Percentiles rank a stretch among this genome's conserved stretches.
phyloP scores from a whole-genome alignment of 1,140 invertebrate genomes.

The Hycleus phaleratus region DNA sequence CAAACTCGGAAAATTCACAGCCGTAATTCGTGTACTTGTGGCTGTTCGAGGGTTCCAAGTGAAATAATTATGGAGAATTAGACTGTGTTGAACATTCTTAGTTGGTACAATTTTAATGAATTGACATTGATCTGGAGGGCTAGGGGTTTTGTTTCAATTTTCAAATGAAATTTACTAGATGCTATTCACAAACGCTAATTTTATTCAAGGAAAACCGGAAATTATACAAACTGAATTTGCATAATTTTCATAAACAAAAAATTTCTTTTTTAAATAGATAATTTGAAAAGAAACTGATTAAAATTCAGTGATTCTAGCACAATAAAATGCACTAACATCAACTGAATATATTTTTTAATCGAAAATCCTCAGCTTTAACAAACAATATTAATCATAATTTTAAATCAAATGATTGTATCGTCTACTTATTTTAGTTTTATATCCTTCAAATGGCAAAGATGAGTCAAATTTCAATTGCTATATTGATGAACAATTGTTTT shows the following conservation, averaged over 20 bases:
- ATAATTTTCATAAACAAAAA: constrained; percentile 1
- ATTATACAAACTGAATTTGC: constrained; percentile 14
- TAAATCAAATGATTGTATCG: too few species aligned
- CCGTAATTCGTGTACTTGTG: constrained; percentile 38
- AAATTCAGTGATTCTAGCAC: too few species aligned
- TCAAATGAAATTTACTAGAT: constrained; percentile 29
- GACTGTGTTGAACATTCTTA: constrained; percentile 29
- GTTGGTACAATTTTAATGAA: constrained; percentile 34
- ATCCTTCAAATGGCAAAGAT: too few species aligned
- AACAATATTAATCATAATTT: too few species aligned
- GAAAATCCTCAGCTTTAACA: too few species aligned
- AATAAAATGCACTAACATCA: too few species aligned
- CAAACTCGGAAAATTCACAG: constrained; percentile 43
- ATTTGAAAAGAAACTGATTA: too few species aligned
- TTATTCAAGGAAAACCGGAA: constrained; percentile 10
- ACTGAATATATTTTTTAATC: too few species aligned
- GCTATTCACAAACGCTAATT: constrained; percentile 5
- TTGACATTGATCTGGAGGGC: constrained; percentile 39
- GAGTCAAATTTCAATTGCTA: too few species aligned
- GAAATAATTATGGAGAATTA: constrained; percentile 42
- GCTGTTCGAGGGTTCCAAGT: constrained; percentile 27
- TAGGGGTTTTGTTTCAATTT: constrained; percentile 35
- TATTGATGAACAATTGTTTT: too few species aligned
- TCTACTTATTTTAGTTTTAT: too few species aligned
- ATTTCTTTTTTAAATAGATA: too few species aligned